Evolutionary conservation across 1,140 invertebrate genomes (phyloP).

Genomic region (Brachionus sp.): DNA sequence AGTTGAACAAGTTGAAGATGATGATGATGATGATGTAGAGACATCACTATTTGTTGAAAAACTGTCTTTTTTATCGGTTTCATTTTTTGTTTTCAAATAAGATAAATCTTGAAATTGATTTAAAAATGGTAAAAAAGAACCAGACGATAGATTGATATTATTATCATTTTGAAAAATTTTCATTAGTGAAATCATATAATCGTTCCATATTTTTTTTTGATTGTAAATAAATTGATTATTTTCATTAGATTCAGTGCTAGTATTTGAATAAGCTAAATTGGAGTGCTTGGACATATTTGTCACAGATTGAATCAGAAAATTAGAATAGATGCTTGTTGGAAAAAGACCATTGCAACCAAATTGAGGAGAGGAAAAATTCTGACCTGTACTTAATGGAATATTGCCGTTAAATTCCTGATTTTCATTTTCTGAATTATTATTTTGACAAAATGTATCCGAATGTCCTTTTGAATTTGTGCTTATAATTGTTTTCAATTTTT

Average conservation of each 20-base stretch:
- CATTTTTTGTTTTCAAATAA: not conserved
- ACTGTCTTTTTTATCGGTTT: not conserved
- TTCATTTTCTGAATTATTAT: not conserved
- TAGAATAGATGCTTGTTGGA: not conserved
- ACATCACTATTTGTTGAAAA: not conserved
- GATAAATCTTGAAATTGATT: not conserved
- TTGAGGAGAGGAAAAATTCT: not conserved
- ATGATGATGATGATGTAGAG: constrained; percentile 13
- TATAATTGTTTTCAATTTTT: not conserved
- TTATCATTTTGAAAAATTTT: not conserved
- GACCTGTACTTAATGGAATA: not conserved
- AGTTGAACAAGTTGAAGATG: constrained; percentile 17
- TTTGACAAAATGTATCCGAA: not conserved
- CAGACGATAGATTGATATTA: not conserved
- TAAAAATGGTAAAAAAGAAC: not conserved
- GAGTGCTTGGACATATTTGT: not conserved
- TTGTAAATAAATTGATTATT: not conserved
- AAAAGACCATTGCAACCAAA: not conserved
- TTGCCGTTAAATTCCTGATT: not conserved
- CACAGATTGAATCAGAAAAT: not conserved
- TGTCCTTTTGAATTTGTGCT: not conserved
- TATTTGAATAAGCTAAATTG: not conserved
- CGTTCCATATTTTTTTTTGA: constrained; percentile 15
- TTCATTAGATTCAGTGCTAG: not conserved
- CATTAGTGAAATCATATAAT: not conserved